Percentiles rank a stretch among this genome's conserved stretches.
Conservation (phyloP, 2,113 vertebrate genomes). For the Trogon melanurus region DNA sequence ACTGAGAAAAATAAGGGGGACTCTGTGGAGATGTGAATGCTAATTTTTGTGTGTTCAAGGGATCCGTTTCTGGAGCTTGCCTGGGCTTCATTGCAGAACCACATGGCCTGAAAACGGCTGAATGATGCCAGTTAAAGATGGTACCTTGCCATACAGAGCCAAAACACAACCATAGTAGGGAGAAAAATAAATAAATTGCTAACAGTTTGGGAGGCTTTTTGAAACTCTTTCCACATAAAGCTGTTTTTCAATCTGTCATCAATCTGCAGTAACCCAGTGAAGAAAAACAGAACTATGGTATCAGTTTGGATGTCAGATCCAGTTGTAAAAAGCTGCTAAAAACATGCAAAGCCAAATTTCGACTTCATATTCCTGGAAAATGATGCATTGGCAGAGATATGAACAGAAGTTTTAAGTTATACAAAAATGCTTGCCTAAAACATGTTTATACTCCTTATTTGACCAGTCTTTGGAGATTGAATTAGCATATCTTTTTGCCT, state of each 20-base stretch:
- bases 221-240: constrained; percentile 32
- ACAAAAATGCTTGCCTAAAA: not conserved
- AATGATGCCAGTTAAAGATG: constrained; percentile 11
- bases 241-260: constrained; percentile 60
- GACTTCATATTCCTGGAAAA: constrained; percentile 52
- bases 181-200: constrained; percentile 34
- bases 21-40: not conserved
- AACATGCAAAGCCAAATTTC: constrained; percentile 14
- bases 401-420: constrained; percentile 46
- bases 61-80: not conserved
- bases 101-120: not conserved
- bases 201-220: constrained; percentile 35
- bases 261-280: constrained; percentile 26
- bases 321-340: constrained; percentile 60
- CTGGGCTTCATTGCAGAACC: not conserved
- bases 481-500: not conserved
- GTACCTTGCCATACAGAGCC: not conserved
- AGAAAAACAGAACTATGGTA: constrained; percentile 42
- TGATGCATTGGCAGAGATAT: not conserved
- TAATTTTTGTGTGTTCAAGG: not conserved
- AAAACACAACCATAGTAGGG: constrained; percentile 20
- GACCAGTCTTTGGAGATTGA: not conserved
- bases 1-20: not conserved
- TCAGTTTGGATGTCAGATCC: constrained; percentile 35
- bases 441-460: constrained; percentile 24